Evolutionary conservation across 1,140 invertebrate species (phyloP), one percentile per base, ranked within the genome.

Genomic region (Hypsibius dujardini): DNA sequence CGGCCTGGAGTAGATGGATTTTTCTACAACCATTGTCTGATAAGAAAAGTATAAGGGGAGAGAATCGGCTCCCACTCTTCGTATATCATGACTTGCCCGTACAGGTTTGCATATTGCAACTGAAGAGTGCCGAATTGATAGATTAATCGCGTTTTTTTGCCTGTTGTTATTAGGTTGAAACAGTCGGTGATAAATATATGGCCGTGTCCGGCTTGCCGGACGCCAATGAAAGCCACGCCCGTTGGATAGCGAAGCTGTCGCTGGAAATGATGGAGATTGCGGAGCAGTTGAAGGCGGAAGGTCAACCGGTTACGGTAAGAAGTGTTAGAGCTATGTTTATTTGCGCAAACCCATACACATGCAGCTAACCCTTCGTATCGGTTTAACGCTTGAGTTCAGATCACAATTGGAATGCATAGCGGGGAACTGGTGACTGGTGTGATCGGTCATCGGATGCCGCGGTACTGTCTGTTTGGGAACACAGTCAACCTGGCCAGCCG

Each of bases 181-280:
- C 95, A n/a, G 90, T 97, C 42, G 94, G 94, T 75, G 95, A 98
- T 81, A 97, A 96, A 79, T 98, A 98, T 79, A 97, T 98, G 94
- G 92, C 93, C 1, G 92, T 97, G 2, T 95, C 92, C 75, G 95
- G 95, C 40, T 82, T 98, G 69, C 95, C 95, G 1, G 93, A 97
- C 77, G 87, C 87, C 15, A 92, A 91, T 79, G 84, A 86, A 72
- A 87, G 86, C 69, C 95, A 98, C 78, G 92, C 94, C 42, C 86
- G 87, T 75, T 93, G 91, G 77, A 95, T 98, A 75, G 92, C 89
- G 0, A 85, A 88, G 69, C 82, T 98, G 28, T 92, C 93, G 1
- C 79, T 97, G 14, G 92, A 96, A 76, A 94, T 97, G 87, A 92
- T 95, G 90, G 92, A 95, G 79, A 84, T 93, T 46, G 88, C 88